Evolutionary conservation across 2,888 invertebrate species (phyloP), one percentile per base, ranked within the genome.

Genomic region (Ariolimax columbianus): DNA sequence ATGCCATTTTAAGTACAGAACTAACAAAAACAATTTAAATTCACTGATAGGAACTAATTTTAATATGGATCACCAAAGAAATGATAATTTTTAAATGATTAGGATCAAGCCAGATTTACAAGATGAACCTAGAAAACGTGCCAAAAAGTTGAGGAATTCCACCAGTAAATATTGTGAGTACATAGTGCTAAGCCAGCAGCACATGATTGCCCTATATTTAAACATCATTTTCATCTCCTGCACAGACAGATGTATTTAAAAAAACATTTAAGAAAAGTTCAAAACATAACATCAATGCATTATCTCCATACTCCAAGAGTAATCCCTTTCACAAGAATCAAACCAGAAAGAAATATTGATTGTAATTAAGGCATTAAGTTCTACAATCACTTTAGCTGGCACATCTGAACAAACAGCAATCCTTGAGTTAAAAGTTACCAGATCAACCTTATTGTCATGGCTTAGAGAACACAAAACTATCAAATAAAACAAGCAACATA

Each of bases 1-100:
- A 55, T 63, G 63, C 63, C 78, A 78, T 78, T 63, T 77, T 78
- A 79, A 79, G 79, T 68, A 66, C 66, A 66, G 38, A 47, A 66
- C 79, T 68, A 79, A n/a, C 66, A 33, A 55, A 63, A 59, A 36
- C 7, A 78, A 40, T 36, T 14, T 40, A 19, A 30, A 77, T 51
- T 36, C 36, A 55, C 55, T 26, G 59, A 63, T 38, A 55, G 40
- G 3, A 23, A 77, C 30, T 75, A 23, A 59, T 38, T 51, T 59
- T 14, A 30, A 47, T 33, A 17, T 75, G 51, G 33, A 51, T 75
- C 51, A 51, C 75, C 36, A 75, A 33, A 6, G 19, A 19, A 0
- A 75, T 51, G 51, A 43, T 47, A 23, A 51, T 75, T 75, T 51
- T 30, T 75, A 33, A 14, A 75, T 75, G 19, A 36, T 51, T 75